phyloP scores from a whole-genome alignment of 2,888 invertebrate species.

The Calliscelio sp. region DNA sequence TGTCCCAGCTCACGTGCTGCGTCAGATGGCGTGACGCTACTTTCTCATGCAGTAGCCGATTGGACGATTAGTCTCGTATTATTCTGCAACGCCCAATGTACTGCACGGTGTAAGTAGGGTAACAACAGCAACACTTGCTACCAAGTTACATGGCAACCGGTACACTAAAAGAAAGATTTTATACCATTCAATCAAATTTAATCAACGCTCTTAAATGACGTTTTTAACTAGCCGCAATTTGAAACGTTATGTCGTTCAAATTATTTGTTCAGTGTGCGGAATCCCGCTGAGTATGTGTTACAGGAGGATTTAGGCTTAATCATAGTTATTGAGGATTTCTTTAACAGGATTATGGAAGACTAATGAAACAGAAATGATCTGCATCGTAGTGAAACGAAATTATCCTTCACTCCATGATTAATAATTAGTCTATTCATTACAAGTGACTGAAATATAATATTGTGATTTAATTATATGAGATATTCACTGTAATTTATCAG shows the following conservation, averaged over 20 bases:
- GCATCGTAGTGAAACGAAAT: background rate
- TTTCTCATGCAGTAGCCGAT: conserved; percentile 69
- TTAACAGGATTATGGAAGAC: background rate
- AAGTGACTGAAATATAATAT: conserved; percentile 23
- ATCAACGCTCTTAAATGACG: conserved; percentile 25
- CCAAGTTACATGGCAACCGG: conserved; percentile 38
- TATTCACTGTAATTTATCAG: background rate
- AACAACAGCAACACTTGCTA: conserved; percentile 66
- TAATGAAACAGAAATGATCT: conserved; percentile 11
- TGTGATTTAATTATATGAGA: background rate
- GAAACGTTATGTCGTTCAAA: background rate
- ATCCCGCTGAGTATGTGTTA: conserved; percentile 14
- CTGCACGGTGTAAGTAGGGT: conserved; percentile 61
- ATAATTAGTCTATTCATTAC: conserved; percentile 13
- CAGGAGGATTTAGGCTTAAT: conserved; percentile 19
- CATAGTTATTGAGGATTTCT: conserved; percentile 9
- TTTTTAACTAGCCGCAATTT: conserved; percentile 33
- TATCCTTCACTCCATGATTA: background rate
- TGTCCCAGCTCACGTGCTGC: conserved; percentile 71
- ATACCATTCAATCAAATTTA: conserved; percentile 32
- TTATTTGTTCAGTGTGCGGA: conserved; percentile 5
- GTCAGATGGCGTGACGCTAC: conserved; percentile 72
- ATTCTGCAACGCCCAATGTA: conserved; percentile 69
- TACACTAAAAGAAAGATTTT: conserved; percentile 15
- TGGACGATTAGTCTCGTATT: conserved; percentile 71